Evolutionary conservation across 2,113 vertebrate species (phyloP).

Genomic region (Mobula hypostoma): DNA sequence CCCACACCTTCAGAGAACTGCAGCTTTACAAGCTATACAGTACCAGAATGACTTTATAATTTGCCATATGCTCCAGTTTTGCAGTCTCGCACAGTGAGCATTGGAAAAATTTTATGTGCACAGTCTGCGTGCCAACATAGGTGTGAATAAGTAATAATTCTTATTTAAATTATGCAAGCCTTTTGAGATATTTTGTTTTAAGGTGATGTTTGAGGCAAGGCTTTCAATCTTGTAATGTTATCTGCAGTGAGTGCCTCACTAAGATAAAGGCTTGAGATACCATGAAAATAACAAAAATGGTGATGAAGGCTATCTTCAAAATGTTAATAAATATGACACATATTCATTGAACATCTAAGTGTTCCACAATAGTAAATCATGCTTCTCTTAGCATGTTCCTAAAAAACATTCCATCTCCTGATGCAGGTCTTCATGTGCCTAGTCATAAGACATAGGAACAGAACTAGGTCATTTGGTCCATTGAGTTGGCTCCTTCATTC

Average conservation of each 20-base stretch:
- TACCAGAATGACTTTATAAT: constrained; percentile 19
- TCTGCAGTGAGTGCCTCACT: neutral
- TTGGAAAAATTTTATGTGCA: neutral
- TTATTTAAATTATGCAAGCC: neutral
- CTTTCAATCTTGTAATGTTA: neutral
- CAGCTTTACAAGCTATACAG: neutral
- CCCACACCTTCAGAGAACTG: neutral
- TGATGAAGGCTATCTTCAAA: neutral
- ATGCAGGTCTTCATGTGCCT: neutral
- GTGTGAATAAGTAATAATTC: neutral
- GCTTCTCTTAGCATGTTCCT: neutral
- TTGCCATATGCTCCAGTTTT: neutral
- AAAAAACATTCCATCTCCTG: neutral
- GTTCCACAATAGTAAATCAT: neutral
- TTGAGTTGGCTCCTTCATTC: no score
- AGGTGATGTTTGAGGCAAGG: neutral
- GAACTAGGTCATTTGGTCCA: no score
- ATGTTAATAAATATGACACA: neutral
- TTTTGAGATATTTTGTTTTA: neutral
- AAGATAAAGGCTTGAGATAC: neutral
- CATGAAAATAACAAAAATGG: neutral
- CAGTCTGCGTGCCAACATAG: no score
- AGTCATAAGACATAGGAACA: no score
- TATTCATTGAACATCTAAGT: neutral
- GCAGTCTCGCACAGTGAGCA: neutral